Conservation (phyloP, 2,113 vertebrate species). For the Pipra filicauda region DNA sequence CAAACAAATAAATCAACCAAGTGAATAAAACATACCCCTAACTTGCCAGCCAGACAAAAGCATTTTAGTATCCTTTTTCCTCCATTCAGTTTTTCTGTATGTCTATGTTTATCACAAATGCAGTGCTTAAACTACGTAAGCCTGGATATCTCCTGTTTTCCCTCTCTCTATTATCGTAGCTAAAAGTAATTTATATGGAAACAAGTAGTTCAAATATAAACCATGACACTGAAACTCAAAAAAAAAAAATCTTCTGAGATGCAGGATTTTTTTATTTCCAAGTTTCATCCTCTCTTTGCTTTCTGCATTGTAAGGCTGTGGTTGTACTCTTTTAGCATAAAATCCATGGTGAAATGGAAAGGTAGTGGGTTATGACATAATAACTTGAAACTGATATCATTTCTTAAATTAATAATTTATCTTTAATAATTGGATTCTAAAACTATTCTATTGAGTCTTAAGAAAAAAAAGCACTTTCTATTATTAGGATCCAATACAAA, state of each 20-base stretch:
- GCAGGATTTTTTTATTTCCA: neutral
- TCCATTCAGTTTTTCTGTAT: neutral
- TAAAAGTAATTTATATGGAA: neutral
- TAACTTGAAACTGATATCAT: neutral
- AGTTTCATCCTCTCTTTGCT: neutral
- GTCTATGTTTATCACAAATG: neutral
- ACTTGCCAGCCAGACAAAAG: neutral
- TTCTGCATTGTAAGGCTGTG: neutral
- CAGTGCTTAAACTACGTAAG: neutral
- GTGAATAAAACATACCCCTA: neutral
- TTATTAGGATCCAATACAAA: neutral
- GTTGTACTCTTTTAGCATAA: neutral
- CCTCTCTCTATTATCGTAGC: neutral
- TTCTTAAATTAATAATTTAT: neutral
- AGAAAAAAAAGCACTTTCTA: neutral
- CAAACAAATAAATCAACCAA: neutral
- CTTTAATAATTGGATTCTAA: neutral
- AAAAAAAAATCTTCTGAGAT: neutral
- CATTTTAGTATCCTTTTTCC: neutral
- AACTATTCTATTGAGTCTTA: neutral
- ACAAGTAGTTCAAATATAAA: neutral
- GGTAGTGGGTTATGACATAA: neutral
- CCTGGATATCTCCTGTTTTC: neutral
- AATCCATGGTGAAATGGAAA: neutral
- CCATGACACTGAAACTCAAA: neutral